Conservation (phyloP, 2,888 invertebrate genomes). For the Rhagonycha fulva region DNA sequence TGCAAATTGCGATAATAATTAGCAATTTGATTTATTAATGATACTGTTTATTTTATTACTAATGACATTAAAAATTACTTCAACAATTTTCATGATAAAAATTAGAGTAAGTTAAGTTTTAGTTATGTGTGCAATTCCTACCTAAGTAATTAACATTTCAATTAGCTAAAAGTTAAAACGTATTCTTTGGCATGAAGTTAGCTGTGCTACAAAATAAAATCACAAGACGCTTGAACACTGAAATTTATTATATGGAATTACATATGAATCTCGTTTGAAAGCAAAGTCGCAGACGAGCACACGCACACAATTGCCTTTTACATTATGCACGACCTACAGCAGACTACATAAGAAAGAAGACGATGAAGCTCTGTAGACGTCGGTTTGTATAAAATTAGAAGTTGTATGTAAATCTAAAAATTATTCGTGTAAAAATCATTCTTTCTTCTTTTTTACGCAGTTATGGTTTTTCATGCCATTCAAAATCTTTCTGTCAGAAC, state of each 20-base stretch:
- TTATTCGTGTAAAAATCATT: not conserved
- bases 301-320: slow-evolving; percentile 17
- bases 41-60: not conserved
- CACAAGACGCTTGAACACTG: not conserved
- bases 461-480: not conserved
- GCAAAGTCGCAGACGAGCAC: slow-evolving; percentile 11
- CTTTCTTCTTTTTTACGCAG: not conserved
- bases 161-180: not conserved
- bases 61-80: not conserved
- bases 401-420: not conserved
- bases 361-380: not conserved
- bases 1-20: not conserved
- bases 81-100: not conserved
- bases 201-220: not conserved
- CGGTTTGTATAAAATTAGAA: not conserved
- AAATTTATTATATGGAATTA: slow-evolving; percentile 7
- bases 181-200: not conserved
- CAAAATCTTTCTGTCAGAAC: not conserved
- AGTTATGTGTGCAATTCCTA: not conserved
- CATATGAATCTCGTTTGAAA: slow-evolving; percentile 4
- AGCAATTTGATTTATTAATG: not conserved
- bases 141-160: not conserved
- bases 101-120: not conserved
- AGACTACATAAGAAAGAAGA: not conserved
- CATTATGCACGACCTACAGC: slow-evolving; percentile 22